These are phyloP conservation scores for Hippocampus kuda DNA, from an alignment of 2,797 vertebrate species.

Conservation along the genomic window DNA sequence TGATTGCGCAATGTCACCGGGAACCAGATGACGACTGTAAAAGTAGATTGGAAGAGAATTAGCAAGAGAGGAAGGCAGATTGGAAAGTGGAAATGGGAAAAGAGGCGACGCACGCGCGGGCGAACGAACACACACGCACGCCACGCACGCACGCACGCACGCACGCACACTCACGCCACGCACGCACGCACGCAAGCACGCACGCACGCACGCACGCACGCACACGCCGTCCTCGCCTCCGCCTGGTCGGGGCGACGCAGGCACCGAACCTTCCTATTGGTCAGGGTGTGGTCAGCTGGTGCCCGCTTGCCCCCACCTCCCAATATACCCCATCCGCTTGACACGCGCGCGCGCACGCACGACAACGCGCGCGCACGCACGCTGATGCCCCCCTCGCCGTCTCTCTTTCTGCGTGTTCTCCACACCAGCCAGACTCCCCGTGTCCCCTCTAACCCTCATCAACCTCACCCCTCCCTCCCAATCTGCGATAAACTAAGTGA, in stretches of 20 bases:
- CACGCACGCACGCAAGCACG: too few relatives aligned
- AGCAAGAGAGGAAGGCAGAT: conserved; percentile 25
- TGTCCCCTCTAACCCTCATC: conserved; percentile 20
- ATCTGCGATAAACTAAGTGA: conserved; percentile 96
- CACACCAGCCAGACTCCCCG: conserved; percentile 41
- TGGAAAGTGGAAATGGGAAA: conserved; percentile 29
- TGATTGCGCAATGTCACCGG: conserved; percentile 62
- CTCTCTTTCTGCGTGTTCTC: conserved; percentile 18
- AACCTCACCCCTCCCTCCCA: conserved; percentile 75
- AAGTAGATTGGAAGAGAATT: conserved; percentile 43
- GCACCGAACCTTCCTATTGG: conserved; percentile 85
- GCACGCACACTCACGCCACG: conserved; percentile 35
- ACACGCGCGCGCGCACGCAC: conserved; percentile 40
- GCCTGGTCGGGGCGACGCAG: conserved; percentile 49
- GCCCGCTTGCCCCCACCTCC: conserved; percentile 51
- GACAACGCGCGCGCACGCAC: conserved; percentile 12
- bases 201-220: conserved; percentile 13
- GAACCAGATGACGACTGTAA: conserved; percentile 50
- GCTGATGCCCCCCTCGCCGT: conserved; percentile 34
- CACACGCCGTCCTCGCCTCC: conserved; percentile 62
- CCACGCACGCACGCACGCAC: conserved; percentile 13
- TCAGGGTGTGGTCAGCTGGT: conserved; percentile 93
- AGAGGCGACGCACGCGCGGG: not conserved
- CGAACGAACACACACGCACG: too few relatives aligned
- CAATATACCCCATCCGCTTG: not conserved